phyloP scores from a whole-genome alignment of 2,888 invertebrate genomes.

The Byasa hedistus region DNA sequence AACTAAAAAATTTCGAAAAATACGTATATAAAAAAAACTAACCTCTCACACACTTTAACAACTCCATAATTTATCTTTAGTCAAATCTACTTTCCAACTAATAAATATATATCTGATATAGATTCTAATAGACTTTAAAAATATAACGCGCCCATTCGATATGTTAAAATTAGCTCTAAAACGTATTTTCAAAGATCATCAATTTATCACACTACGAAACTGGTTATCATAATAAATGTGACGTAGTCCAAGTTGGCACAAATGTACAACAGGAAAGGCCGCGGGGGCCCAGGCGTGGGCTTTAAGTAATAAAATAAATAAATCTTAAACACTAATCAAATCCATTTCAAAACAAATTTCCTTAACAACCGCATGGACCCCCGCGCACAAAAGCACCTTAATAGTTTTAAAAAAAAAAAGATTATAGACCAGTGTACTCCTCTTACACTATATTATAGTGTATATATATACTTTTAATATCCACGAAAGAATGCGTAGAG shows the following conservation, averaged over 20 bases:
- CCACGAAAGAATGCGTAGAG: constrained; percentile 69
- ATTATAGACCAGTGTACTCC: constrained; percentile 42
- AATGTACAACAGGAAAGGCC: constrained; percentile 50
- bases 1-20: constrained; percentile 64
- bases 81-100: constrained; percentile 63
- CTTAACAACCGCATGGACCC: constrained; percentile 54
- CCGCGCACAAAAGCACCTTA: constrained; percentile 68
- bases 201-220: constrained; percentile 20
- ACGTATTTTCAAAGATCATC: constrained; percentile 18
- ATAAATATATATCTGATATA: constrained; percentile 63
- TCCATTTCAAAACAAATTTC: constrained; percentile 58
- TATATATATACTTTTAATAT: constrained; percentile 65
- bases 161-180: constrained; percentile 48
- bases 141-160: constrained; percentile 53
- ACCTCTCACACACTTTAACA: constrained; percentile 1
- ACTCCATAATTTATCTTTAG: constrained; percentile 26
- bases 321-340: constrained; percentile 66
- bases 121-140: constrained; percentile 39
- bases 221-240: constrained; percentile 4
- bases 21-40: constrained; percentile 39
- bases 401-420: constrained; percentile 49
- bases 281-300: constrained; percentile 55
- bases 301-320: constrained; percentile 60
- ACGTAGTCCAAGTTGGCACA: constrained; percentile 63
- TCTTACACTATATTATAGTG: constrained; percentile 45